These are phyloP conservation scores for Lottia gigantea DNA, from an alignment of 2,888 invertebrate species.

Conservation along the genomic window DNA sequence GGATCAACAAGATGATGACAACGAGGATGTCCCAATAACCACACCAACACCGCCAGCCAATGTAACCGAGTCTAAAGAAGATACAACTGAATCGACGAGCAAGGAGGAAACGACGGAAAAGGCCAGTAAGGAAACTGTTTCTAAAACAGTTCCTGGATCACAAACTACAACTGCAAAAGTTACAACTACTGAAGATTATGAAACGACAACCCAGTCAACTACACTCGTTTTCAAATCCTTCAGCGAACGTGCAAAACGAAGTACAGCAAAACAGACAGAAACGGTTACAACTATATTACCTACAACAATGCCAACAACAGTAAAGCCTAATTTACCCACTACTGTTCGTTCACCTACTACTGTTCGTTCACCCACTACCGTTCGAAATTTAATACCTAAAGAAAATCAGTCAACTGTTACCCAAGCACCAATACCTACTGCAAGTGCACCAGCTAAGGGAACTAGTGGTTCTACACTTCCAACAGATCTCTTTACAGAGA, in stretches of 20 bases:
- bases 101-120: neutral
- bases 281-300: neutral
- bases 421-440: neutral
- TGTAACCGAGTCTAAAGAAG: neutral
- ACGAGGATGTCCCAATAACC: conserved; percentile 9
- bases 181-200: neutral
- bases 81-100: conserved; percentile 3
- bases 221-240: neutral
- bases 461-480: conserved; percentile 8
- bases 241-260: neutral
- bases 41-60: neutral
- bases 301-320: neutral
- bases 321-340: conserved; percentile 9
- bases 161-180: neutral
- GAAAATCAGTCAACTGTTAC: neutral
- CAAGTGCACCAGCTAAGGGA: conserved; percentile 15
- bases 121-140: neutral
- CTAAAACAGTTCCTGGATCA: neutral
- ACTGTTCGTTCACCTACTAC: too few species aligned
- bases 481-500: neutral
- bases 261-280: neutral
- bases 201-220: conserved; percentile 1
- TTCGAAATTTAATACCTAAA: neutral
- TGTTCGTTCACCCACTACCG: too few species aligned
- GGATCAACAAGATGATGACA: conserved; percentile 12